Percentiles rank a stretch among this genome's conserved stretches.
Conservation (phyloP, 2,113 vertebrate genomes). For the Scartelaos histophorus region DNA sequence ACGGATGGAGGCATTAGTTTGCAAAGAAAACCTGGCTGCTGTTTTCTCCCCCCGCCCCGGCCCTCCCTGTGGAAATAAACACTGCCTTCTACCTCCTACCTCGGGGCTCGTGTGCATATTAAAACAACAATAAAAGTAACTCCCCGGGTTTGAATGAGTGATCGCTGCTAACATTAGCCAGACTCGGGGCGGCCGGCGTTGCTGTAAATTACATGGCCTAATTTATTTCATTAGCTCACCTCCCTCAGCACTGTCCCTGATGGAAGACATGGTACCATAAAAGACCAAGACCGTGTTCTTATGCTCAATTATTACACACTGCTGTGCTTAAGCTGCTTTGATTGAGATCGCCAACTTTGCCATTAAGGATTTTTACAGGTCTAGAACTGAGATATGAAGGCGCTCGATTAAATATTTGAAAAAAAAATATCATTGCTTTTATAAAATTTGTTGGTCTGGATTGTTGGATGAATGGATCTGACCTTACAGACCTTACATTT, state of each 20-base stretch:
- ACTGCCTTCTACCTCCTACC: slow-evolving; percentile 34
- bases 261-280: slow-evolving; percentile 57
- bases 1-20: slow-evolving; percentile 32
- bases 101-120: slow-evolving; percentile 48
- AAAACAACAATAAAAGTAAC: slow-evolving; percentile 62
- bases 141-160: slow-evolving; percentile 36
- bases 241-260: slow-evolving; percentile 68
- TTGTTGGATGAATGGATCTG: no score
- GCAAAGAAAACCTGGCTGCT: slow-evolving; percentile 20
- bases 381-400: no score
- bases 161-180: slow-evolving; percentile 45
- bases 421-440: no score
- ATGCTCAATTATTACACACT: slow-evolving; percentile 65
- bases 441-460: no score
- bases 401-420: no score
- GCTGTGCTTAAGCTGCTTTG: slow-evolving; percentile 63
- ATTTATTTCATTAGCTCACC: slow-evolving; percentile 73
- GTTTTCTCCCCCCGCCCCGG: slow-evolving; percentile 10
- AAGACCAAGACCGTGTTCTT: slow-evolving; percentile 68
- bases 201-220: slow-evolving; percentile 68
- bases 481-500: no score
- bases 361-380: slow-evolving; percentile 25
- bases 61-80: slow-evolving; percentile 55
- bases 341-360: slow-evolving; percentile 54
- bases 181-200: slow-evolving; percentile 41